Percentiles rank a stretch among this genome's conserved stretches.
phyloP scores from a whole-genome alignment of 2,797 vertebrate species.

The Syngnathus acus region DNA sequence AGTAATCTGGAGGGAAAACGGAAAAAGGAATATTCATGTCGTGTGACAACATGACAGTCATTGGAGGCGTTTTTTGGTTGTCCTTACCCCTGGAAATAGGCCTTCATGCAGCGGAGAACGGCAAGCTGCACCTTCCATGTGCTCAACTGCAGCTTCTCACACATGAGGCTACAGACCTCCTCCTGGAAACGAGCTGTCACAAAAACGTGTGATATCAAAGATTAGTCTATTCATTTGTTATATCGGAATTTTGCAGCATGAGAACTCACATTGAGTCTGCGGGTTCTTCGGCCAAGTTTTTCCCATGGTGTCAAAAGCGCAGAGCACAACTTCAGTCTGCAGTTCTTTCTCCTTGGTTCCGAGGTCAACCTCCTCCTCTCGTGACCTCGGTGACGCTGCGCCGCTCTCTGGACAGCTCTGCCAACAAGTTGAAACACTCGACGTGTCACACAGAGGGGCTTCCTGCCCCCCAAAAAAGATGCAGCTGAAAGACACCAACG shows the following conservation, averaged over 20 bases:
- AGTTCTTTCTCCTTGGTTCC: slow-evolving; percentile 76
- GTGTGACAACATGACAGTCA: background rate
- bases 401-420: slow-evolving; percentile 78
- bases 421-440: background rate
- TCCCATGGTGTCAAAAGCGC: slow-evolving; percentile 87
- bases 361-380: slow-evolving; percentile 67
- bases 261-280: slow-evolving; percentile 78
- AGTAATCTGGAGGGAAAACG: slow-evolving; percentile 68
- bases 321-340: slow-evolving; percentile 81
- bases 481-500: background rate
- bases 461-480: background rate
- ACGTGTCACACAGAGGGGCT: background rate
- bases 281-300: slow-evolving; percentile 84
- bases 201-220: background rate
- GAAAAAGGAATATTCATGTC: background rate
- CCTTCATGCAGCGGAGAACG: slow-evolving; percentile 89
- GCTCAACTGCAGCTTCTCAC: slow-evolving; percentile 85
- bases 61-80: background rate
- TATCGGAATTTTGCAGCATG: background rate
- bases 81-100: slow-evolving; percentile 85
- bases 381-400: slow-evolving; percentile 32
- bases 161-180: slow-evolving; percentile 90
- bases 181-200: slow-evolving; percentile 76
- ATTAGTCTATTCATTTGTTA: too few species aligned
- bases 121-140: slow-evolving; percentile 93